Evolutionary conservation across 2,113 vertebrate species (phyloP).

Genomic region (Syngnathus floridae): DNA sequence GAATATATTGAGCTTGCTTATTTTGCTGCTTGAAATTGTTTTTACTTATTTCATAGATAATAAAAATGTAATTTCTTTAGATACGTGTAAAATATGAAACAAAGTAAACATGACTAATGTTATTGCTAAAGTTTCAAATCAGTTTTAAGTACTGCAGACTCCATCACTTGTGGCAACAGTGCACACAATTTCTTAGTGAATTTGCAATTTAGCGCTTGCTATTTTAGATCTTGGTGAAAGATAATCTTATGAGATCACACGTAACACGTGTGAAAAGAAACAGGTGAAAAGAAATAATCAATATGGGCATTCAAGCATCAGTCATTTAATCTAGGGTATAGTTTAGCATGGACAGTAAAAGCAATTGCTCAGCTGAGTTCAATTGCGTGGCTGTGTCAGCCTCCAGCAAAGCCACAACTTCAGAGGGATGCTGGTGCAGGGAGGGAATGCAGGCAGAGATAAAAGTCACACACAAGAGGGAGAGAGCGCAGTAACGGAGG

Average conservation of each 20-base stretch:
- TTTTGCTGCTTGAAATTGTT: too few species aligned
- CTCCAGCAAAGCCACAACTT: constrained; percentile 56
- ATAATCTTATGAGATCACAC: too few species aligned
- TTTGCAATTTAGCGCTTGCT: not conserved
- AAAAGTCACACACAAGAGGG: constrained; percentile 4
- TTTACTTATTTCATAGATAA: too few species aligned
- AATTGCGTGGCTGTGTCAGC: constrained; percentile 49
- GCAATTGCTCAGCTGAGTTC: constrained; percentile 54
- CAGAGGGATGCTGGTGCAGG: constrained; percentile 29
- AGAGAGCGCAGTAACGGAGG: constrained; percentile 9
- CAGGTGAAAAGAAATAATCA: not conserved
- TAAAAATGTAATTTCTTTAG: too few species aligned
- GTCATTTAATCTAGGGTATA: constrained; percentile 49
- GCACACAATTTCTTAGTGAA: too few species aligned
- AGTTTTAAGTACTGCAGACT: constrained; percentile 14
- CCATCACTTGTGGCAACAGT: too few species aligned
- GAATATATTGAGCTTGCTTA: too few species aligned
- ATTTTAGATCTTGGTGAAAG: not conserved
- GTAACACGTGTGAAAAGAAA: too few species aligned
- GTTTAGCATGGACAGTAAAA: constrained; percentile 61
- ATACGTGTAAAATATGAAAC: too few species aligned
- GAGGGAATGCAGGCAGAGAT: constrained; percentile 34
- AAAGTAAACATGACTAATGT: too few species aligned
- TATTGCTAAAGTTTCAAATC: too few species aligned
- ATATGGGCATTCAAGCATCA: constrained; percentile 40